These are phyloP conservation scores for Coranthus polyacanthus DNA, from an alignment of 2,797 vertebrate species.

Conservation along the genomic window DNA sequence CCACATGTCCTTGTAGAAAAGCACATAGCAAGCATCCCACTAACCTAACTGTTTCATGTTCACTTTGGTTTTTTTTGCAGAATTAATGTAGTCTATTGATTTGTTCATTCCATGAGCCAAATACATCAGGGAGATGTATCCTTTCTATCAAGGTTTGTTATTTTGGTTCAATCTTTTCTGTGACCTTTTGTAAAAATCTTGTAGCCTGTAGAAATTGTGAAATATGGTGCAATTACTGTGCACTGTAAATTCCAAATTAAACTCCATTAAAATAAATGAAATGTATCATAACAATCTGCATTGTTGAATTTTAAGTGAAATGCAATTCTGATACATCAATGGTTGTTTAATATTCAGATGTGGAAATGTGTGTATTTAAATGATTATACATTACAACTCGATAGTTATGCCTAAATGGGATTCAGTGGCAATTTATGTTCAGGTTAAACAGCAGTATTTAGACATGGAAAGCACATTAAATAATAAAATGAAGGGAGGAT, in stretches of 20 bases:
- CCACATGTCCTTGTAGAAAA: slow-evolving; percentile 13
- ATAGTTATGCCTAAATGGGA: background rate
- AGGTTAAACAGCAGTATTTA: background rate
- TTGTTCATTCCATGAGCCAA: slow-evolving; percentile 4
- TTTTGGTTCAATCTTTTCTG: slow-evolving; percentile 1
- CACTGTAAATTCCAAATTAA: background rate
- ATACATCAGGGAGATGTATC: slow-evolving; percentile 14
- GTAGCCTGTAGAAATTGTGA: background rate
- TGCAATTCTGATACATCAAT: background rate
- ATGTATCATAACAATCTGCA: background rate
- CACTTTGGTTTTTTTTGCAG: slow-evolving; percentile 13
- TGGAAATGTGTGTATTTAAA: slow-evolving; percentile 4
- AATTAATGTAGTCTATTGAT: slow-evolving; percentile 37
- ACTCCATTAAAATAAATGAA: background rate
- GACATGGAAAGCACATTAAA: slow-evolving; percentile 1
- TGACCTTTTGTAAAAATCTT: background rate
- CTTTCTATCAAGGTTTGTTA: background rate
- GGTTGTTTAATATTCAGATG: background rate
- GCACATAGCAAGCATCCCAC: background rate
- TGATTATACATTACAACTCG: background rate
- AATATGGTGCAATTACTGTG: background rate
- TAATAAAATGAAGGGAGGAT: background rate
- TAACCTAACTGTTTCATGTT: slow-evolving; percentile 18
- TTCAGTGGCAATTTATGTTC: background rate
- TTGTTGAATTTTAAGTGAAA: background rate